A percentile compares a stretch with the other conserved stretches of the same genome.
Conservation (phyloP, 2,888 invertebrate species). For the Paralinhomoeus sp. region DNA sequence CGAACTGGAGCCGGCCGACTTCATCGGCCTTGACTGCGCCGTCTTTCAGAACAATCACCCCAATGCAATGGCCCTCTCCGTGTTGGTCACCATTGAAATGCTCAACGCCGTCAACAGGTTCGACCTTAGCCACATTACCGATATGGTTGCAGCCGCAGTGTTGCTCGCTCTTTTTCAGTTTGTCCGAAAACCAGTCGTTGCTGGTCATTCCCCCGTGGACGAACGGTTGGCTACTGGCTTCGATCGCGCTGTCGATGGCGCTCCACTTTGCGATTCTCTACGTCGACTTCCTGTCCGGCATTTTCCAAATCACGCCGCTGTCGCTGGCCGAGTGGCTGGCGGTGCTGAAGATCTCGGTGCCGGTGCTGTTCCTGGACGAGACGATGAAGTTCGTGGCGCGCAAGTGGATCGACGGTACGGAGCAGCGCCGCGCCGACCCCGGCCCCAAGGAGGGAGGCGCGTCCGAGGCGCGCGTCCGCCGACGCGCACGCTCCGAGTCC, state of each 20-base stretch:
- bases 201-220: conserved; percentile 97
- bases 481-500: too few species aligned
- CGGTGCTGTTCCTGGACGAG: conserved; percentile 96
- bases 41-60: conserved; percentile 96
- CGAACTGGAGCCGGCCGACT: conserved; percentile 63
- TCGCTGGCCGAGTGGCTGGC: conserved; percentile 80
- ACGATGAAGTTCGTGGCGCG: conserved; percentile 95
- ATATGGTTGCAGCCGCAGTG: too few species aligned
- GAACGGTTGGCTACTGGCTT: conserved; percentile 92
- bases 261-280: conserved; percentile 99
- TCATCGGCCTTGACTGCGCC: conserved; percentile 84
- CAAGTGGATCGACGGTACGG: conserved; percentile 92
- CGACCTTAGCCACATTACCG: too few species aligned
- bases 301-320: conserved; percentile 52
- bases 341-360: conserved; percentile 98
- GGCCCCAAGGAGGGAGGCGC: too few species aligned
- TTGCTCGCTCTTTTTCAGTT: too few species aligned
- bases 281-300: conserved; percentile 70
- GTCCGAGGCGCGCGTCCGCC: too few species aligned
- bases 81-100: conserved; percentile 99
- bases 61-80: conserved; percentile 99
- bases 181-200: conserved; percentile 98
- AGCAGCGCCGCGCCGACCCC: background rate
- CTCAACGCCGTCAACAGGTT: conserved; percentile 99
- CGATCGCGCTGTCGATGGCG: conserved; percentile 95